Base-by-base conservation (phyloP, 2,113 vertebrate genomes). In the Thermophis baileyi region DNA sequence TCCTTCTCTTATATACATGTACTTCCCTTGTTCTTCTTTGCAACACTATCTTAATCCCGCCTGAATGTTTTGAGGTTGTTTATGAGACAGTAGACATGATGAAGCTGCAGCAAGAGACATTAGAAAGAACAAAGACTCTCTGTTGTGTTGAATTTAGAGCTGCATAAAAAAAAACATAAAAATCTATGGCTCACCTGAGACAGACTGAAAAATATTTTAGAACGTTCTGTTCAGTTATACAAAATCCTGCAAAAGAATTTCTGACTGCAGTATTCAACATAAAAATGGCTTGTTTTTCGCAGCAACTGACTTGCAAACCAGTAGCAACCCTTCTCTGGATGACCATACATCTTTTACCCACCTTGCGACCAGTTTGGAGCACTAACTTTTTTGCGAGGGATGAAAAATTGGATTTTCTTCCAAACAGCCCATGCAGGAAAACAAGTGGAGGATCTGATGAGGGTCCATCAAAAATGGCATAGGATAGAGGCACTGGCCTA, bases 401-500 rank as follows among this genome's bases (percentile, higher is more conserved):
- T 86, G 98, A 98, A 95, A 99, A 99, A 96, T 99, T 99, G 81
- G 97, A 96, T 92, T 97, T 99, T 97, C 98, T 98, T 91, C 99
- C 99, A 92, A 99, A 99, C 50, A 99, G 97, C 27, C 99, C 99
- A 0, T 99, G 99, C 8, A 99, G 98, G 93, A 99, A 98, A 94
- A 99, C 97, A 1, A 99, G 95, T 40, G 99, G 98, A 2, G 97
- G 97, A 47, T 94, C 97, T 1, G 97, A 97, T 18, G 95, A 97
- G 51, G 92, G 97, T 44, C 98, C 98, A 8, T 98, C 97, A 18
- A 98, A 96, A 91, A 98, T 97, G 5, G 97, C 96, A 27, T 99
- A 98, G 18, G 97, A 97, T 95, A 99, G 86, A 57, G 95, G 98
- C 92, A 99, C 97, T 0, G 98, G 95, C 18, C 98, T 99, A 97